Conservation (phyloP, 2,888 invertebrate genomes). For the Cybosia mesomella region DNA sequence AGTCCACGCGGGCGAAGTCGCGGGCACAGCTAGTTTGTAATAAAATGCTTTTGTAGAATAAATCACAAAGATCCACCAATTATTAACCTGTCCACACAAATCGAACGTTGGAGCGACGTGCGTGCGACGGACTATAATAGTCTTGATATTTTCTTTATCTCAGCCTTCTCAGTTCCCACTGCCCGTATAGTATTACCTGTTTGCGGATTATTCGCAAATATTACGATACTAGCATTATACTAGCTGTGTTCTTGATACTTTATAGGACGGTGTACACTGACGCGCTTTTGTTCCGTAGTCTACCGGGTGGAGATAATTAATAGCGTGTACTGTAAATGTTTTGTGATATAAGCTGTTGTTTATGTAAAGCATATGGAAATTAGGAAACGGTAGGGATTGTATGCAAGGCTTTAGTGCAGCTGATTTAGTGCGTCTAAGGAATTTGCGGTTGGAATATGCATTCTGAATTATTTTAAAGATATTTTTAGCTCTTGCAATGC, state of each 20-base stretch:
- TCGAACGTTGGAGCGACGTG: conserved; percentile 69
- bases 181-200: conserved; percentile 79
- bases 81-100: conserved; percentile 23
- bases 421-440: conserved; percentile 20
- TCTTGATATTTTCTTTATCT: conserved; percentile 87
- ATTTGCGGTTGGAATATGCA: not conserved
- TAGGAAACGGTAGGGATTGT: conserved; percentile 22
- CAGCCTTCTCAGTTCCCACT: conserved; percentile 67
- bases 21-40: too few species aligned
- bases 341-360: conserved; percentile 26
- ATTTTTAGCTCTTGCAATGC: not conserved
- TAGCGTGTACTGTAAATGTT: conserved; percentile 29
- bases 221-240: conserved; percentile 62
- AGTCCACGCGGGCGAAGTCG: too few species aligned
- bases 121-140: conserved; percentile 84
- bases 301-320: conserved; percentile 24
- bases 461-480: not conserved
- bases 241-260: conserved; percentile 56
- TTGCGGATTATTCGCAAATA: conserved; percentile 82
- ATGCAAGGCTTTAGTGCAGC: conserved; percentile 20
- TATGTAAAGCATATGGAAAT: conserved; percentile 29
- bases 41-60: too few species aligned
- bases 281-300: conserved; percentile 4
- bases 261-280: conserved; percentile 40
- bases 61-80: not conserved